A percentile compares a stretch with the other conserved stretches of the same genome.
Evolutionary conservation across 2,113 vertebrate species (phyloP).

Genomic region (Sinocyclocheilus anshuiensis): DNA sequence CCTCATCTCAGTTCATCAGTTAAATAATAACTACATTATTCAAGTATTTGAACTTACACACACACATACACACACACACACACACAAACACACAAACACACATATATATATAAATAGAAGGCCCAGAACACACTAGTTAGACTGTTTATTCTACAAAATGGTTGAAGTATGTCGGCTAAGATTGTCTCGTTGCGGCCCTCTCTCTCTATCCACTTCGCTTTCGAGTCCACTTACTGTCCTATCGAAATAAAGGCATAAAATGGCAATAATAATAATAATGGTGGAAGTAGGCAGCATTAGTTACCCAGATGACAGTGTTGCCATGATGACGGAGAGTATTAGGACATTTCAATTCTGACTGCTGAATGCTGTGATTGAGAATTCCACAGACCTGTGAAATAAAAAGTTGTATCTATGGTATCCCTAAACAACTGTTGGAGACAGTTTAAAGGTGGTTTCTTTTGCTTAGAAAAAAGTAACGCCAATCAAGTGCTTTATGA

Average conservation of each 20-base stretch:
- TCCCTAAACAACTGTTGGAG: background rate
- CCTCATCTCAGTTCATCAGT: background rate
- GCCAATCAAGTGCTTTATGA: background rate
- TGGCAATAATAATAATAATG: too few species aligned
- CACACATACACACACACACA: too few species aligned
- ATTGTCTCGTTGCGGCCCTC: too few species aligned
- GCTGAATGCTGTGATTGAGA: background rate
- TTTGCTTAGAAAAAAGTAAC: background rate
- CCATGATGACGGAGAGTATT: background rate
- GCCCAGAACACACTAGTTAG: too few species aligned
- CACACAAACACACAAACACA: accelerated
- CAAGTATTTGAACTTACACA: background rate
- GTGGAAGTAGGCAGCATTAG: background rate
- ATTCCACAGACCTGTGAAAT: background rate
- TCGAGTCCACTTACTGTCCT: too few species aligned
- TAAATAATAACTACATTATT: background rate
- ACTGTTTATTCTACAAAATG: too few species aligned
- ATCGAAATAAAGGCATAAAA: too few species aligned
- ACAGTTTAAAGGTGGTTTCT: background rate
- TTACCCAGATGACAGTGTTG: background rate
- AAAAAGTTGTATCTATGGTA: background rate
- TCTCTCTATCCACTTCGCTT: too few species aligned
- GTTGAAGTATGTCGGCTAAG: too few species aligned
- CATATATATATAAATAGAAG: too few species aligned
- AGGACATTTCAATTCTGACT: background rate